These are phyloP conservation scores for Acanthiza pusilla DNA, from an alignment of 2,797 vertebrate species.

Conservation along the genomic window DNA sequence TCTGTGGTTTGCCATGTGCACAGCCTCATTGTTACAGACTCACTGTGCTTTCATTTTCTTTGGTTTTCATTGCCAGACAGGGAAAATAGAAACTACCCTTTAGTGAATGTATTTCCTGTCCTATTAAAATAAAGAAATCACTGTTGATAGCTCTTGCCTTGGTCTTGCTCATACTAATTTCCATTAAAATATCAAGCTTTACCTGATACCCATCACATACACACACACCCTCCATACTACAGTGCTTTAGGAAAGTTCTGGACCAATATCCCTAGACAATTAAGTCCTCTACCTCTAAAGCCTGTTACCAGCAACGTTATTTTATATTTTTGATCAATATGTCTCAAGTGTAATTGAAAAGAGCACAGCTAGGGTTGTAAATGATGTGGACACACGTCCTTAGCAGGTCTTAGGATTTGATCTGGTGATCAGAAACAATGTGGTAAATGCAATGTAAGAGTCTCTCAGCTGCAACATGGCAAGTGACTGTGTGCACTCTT, in stretches of 20 bases:
- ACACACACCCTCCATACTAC: neutral
- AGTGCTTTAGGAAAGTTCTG: neutral
- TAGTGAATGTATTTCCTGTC: neutral
- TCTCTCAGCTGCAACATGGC: neutral
- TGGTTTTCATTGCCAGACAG: neutral
- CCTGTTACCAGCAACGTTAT: neutral
- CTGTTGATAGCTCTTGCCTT: neutral
- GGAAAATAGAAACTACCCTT: neutral
- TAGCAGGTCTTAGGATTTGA: neutral
- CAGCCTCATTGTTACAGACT: neutral
- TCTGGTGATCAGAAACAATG: neutral
- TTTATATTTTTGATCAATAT: neutral
- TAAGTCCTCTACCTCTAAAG: neutral
- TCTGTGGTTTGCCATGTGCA: slow-evolving; percentile 30
- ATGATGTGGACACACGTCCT: neutral
- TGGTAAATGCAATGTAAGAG: neutral
- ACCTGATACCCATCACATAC: neutral
- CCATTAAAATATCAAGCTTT: neutral
- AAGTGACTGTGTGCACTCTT: neutral
- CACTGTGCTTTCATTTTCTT: slow-evolving; percentile 42
- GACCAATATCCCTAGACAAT: neutral
- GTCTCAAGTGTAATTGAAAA: neutral
- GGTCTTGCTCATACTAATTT: neutral
- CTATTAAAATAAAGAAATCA: neutral
- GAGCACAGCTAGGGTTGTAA: neutral